These are phyloP conservation scores for Acrocephalus kingi DNA, from an alignment of 2,113 vertebrate species.

Conservation along the genomic window DNA sequence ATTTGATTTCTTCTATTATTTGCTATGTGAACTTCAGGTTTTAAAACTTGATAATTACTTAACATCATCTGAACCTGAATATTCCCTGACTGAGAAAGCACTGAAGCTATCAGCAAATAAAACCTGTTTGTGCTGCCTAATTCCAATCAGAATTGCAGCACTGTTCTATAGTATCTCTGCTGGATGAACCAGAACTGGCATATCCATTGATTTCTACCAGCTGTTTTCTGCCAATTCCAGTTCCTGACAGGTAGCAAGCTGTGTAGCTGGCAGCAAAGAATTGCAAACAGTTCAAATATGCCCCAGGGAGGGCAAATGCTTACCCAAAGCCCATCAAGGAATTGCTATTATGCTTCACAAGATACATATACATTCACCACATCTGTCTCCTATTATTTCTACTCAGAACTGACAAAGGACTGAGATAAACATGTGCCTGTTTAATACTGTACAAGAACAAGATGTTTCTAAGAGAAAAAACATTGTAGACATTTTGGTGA, in stretches of 20 bases:
- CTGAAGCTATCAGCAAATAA: slow-evolving; percentile 6
- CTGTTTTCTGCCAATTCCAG: slow-evolving; percentile 75
- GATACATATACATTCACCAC: slow-evolving; percentile 73
- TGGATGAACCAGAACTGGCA: slow-evolving; percentile 67
- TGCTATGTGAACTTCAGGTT: not conserved
- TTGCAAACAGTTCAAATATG: slow-evolving; percentile 65
- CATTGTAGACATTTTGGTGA: slow-evolving; percentile 38
- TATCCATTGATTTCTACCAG: slow-evolving; percentile 66
- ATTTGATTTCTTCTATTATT: not conserved
- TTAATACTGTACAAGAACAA: slow-evolving; percentile 62
- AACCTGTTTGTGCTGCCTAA: not conserved
- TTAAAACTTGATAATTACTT: slow-evolving; percentile 28
- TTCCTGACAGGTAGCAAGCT: slow-evolving; percentile 81
- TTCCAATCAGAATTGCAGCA: slow-evolving; percentile 27
- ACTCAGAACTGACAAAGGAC: slow-evolving; percentile 67
- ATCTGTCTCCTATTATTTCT: slow-evolving; percentile 80
- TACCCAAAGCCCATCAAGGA: slow-evolving; percentile 78
- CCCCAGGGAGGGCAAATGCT: slow-evolving; percentile 75
- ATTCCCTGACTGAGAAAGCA: not conserved
- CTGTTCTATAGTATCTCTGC: slow-evolving; percentile 37
- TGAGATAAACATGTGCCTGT: slow-evolving; percentile 72
- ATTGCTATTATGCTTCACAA: slow-evolving; percentile 73
- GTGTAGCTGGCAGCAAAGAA: slow-evolving; percentile 71
- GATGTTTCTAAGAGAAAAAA: slow-evolving; percentile 60
- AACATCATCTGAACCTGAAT: not conserved